phyloP scores from a whole-genome alignment of 2,888 invertebrate species.

The Dusona sp. region DNA sequence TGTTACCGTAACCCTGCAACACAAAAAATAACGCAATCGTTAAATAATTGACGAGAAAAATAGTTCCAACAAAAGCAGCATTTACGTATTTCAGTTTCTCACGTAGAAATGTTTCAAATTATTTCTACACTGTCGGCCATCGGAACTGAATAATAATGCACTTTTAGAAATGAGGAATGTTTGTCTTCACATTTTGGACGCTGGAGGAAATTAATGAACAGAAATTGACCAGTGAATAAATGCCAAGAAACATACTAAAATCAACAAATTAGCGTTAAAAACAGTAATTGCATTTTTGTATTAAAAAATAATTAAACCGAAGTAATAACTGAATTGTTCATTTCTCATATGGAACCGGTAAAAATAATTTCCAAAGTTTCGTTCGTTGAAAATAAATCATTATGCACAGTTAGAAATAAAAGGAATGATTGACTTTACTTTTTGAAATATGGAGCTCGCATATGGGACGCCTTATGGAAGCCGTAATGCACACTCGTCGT shows the following conservation, averaged over 20 bases:
- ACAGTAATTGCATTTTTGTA: too few relatives aligned
- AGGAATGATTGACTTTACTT: slow-evolving; percentile 48
- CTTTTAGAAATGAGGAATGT: neutral
- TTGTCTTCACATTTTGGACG: neutral
- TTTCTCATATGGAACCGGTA: neutral
- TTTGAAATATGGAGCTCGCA: slow-evolving; percentile 71
- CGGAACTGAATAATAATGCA: too few relatives aligned
- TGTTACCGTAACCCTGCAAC: slow-evolving; percentile 90
- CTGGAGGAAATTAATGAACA: neutral
- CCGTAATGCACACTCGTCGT: slow-evolving; percentile 18
- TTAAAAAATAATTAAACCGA: too few relatives aligned
- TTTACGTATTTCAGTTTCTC: neutral
- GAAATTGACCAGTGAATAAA: too few relatives aligned
- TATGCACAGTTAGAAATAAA: slow-evolving; percentile 26
- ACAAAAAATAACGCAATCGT: slow-evolving; percentile 69
- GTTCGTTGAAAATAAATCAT: slow-evolving; percentile 9
- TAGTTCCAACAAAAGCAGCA: neutral
- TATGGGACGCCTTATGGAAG: slow-evolving; percentile 76
- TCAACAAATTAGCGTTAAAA: too few relatives aligned
- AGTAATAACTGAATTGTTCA: neutral
- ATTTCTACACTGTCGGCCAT: neutral
- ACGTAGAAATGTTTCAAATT: neutral
- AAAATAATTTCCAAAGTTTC: neutral
- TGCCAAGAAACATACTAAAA: too few relatives aligned
- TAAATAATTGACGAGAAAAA: neutral